A percentile compares a stretch with the other conserved stretches of the same genome.
Conservation (phyloP, 2,113 vertebrate genomes). For the Apodemus speciosus region DNA sequence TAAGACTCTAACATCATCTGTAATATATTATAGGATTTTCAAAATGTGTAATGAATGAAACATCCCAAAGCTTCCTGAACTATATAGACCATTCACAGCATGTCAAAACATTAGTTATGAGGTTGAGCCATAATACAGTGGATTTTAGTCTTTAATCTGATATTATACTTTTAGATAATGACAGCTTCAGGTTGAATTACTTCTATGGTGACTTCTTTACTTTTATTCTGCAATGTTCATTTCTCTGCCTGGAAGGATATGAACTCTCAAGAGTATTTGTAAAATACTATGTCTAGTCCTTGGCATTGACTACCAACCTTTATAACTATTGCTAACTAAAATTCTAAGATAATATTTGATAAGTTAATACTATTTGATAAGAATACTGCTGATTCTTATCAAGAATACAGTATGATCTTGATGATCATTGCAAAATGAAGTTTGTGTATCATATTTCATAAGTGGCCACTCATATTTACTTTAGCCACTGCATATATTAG, state of each 20-base stretch:
- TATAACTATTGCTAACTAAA: not conserved
- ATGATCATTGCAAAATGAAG: not conserved
- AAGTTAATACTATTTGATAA: not conserved
- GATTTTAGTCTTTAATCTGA: not conserved
- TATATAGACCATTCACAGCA: not conserved
- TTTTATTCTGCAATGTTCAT: not conserved
- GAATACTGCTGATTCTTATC: too few species aligned
- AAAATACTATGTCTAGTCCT: not conserved
- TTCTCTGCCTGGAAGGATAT: not conserved
- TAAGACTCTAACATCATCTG: not conserved
- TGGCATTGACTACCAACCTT: not conserved
- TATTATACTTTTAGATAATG: not conserved
- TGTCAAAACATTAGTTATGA: not conserved
- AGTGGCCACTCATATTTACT: not conserved
- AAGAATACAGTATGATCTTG: not conserved
- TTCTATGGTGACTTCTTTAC: not conserved
- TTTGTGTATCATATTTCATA: not conserved
- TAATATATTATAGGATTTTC: not conserved
- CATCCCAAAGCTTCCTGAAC: rapidly evolving
- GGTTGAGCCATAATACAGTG: not conserved
- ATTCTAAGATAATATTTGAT: not conserved
- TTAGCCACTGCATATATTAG: not conserved
- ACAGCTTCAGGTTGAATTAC: not conserved
- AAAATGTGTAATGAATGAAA: not conserved
- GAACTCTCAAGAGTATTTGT: not conserved